Conservation (phyloP, 2,113 vertebrate genomes). For the Isichthys henryi region DNA sequence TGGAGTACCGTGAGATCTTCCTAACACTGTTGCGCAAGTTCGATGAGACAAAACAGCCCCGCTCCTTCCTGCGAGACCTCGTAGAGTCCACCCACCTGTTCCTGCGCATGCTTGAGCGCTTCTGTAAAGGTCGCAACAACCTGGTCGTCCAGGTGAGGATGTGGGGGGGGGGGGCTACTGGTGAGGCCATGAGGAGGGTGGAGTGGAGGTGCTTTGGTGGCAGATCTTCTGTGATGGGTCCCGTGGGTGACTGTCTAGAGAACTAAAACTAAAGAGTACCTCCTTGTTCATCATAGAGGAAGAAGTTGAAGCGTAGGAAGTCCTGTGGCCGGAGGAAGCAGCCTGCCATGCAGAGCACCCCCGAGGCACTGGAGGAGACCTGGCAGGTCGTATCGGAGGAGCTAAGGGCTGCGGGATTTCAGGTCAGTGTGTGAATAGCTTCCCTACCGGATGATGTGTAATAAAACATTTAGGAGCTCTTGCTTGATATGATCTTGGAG, state of each 20-base stretch:
- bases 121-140: slow-evolving; percentile 71
- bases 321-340: slow-evolving; percentile 36
- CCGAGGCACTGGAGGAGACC: slow-evolving; percentile 58
- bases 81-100: slow-evolving; percentile 92
- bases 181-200: background rate
- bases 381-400: slow-evolving; percentile 71
- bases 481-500: background rate
- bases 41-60: slow-evolving; percentile 78
- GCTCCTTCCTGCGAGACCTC: slow-evolving; percentile 78
- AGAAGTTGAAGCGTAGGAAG: slow-evolving; percentile 59
- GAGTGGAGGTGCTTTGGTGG: background rate
- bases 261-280: background rate
- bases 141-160: slow-evolving; percentile 79
- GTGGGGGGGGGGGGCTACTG: background rate
- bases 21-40: slow-evolving; percentile 84
- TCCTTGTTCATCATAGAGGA: slow-evolving; percentile 51
- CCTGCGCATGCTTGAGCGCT: slow-evolving; percentile 84
- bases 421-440: slow-evolving; percentile 42
- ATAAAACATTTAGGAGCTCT: background rate
- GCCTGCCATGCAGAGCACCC: background rate
- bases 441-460: background rate
- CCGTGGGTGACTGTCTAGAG: no score
- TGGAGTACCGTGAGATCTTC: slow-evolving; percentile 94
- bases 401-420: slow-evolving; percentile 55
- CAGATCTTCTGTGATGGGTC: no score